phyloP scores from a whole-genome alignment of 2,888 invertebrate species.

The Dryobota labecula region DNA sequence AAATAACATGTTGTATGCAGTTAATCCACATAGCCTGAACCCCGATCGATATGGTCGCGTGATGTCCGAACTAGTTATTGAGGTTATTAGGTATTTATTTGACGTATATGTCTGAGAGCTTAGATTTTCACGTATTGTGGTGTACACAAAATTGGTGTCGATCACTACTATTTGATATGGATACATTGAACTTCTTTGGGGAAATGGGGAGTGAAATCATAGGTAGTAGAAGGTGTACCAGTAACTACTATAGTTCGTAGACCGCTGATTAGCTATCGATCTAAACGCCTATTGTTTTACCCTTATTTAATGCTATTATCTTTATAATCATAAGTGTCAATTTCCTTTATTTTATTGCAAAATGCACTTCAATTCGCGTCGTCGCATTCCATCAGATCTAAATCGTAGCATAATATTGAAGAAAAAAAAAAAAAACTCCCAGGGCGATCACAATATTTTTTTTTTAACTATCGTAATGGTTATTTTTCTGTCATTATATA shows the following conservation, averaged over 20 bases:
- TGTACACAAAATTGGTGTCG: not conserved
- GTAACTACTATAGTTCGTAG: not conserved
- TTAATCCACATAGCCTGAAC: slow-evolving; percentile 30
- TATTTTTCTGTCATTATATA: not conserved
- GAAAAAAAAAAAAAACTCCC: too few species aligned
- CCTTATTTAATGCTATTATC: not conserved
- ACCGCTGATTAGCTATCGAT: not conserved
- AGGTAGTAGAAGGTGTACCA: not conserved
- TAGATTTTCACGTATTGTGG: slow-evolving; percentile 20
- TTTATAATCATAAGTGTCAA: not conserved
- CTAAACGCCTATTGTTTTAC: not conserved
- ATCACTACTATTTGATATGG: not conserved
- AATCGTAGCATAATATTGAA: not conserved
- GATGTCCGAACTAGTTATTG: slow-evolving; percentile 50
- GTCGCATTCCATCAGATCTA: not conserved
- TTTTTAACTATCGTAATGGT: not conserved
- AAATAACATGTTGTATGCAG: slow-evolving; percentile 17
- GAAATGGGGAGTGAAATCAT: not conserved
- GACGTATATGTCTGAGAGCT: slow-evolving; percentile 18
- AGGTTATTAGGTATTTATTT: slow-evolving; percentile 53
- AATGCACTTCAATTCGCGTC: not conserved
- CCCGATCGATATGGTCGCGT: slow-evolving; percentile 58
- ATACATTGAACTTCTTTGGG: not conserved
- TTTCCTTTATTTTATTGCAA: not conserved
- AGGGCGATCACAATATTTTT: too few species aligned